Percentiles rank a stretch among this genome's conserved stretches.
These are phyloP conservation scores for Myanophis thanlyinensis DNA, from an alignment of 2,113 vertebrate species.

Conservation along the genomic window DNA sequence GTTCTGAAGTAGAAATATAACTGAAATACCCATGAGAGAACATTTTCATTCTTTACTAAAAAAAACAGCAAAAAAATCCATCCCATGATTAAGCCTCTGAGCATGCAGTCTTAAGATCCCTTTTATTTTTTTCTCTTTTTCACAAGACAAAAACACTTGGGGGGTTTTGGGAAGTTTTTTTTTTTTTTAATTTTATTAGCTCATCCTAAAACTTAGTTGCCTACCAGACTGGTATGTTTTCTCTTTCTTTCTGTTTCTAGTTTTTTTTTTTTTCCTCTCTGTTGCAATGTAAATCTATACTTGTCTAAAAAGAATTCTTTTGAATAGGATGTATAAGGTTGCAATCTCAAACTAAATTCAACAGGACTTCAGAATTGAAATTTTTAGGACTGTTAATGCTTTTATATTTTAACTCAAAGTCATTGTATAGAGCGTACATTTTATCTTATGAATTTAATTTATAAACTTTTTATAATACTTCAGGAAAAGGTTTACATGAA, in stretches of 20 bases:
- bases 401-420: neutral
- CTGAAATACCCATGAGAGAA: slow-evolving; percentile 15
- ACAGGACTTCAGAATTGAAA: neutral
- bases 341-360: neutral
- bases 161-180: too few relatives aligned
- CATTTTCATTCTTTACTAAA: neutral
- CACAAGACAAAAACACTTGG: neutral
- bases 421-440: neutral
- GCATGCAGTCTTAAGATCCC: neutral
- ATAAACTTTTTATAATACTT: neutral
- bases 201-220: neutral
- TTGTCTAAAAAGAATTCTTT: neutral
- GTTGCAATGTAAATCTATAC: neutral
- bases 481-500: neutral
- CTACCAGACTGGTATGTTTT: neutral
- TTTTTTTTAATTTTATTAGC: neutral
- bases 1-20: neutral
- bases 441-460: neutral
- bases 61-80: neutral
- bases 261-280: neutral
- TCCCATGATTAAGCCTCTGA: neutral
- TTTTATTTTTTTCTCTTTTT: neutral
- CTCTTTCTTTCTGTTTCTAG: neutral
- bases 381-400: neutral
- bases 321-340: neutral